phyloP scores from a whole-genome alignment of 2,113 vertebrate genomes.

The Salvelinus fontinalis region DNA sequence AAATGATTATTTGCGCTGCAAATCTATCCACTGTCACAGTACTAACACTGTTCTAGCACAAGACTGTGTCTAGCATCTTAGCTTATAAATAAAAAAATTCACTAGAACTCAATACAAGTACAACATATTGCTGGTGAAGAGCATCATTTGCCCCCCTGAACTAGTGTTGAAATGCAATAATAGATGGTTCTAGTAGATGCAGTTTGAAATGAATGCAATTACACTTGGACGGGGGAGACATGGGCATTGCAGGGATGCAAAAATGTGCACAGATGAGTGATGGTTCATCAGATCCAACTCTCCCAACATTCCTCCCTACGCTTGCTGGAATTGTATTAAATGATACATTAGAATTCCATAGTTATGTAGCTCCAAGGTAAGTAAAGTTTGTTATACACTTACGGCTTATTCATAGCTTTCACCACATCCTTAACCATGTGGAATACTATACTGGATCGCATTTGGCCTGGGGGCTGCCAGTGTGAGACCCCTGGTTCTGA shows the following conservation, averaged over 20 bases:
- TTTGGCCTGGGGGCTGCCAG: no score
- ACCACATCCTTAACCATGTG: conserved; percentile 5
- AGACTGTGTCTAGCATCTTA: conserved; percentile 30
- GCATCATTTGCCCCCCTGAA: conserved; percentile 40
- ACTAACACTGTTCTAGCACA: conserved; percentile 47
- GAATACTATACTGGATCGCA: background rate
- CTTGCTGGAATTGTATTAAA: conserved; percentile 3
- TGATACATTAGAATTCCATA: conserved; percentile 25
- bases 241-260: conserved; percentile 37
- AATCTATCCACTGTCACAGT: conserved; percentile 24
- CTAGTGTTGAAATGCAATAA: conserved; percentile 37
- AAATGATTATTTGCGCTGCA: conserved; percentile 34
- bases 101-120: conserved; percentile 42
- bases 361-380: conserved; percentile 30
- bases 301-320: background rate
- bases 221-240: conserved; percentile 37
- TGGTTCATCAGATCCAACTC: background rate
- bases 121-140: conserved; percentile 42
- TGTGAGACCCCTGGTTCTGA: no score
- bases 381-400: conserved; percentile 29
- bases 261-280: conserved; percentile 22
- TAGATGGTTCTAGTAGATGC: conserved; percentile 37
- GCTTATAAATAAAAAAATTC: conserved; percentile 31
- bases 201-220: conserved; percentile 28
- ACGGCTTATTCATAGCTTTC: conserved; percentile 45